Conservation (phyloP, 2,797 vertebrate species). For the Gymnoscopelus braueri region DNA sequence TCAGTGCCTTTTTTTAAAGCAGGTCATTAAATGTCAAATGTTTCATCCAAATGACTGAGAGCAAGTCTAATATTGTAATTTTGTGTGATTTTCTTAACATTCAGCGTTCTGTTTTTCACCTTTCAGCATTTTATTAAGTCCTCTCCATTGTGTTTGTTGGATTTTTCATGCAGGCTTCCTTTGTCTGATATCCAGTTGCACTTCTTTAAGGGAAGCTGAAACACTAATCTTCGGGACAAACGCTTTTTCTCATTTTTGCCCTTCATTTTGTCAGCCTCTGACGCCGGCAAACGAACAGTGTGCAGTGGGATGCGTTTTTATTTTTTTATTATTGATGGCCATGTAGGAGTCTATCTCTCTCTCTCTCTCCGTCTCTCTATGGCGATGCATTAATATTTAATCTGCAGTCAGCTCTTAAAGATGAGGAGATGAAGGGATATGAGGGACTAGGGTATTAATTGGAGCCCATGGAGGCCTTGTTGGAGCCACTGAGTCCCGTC, state of each 20-base stretch:
- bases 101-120: constrained; percentile 19
- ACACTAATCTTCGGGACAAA: constrained; percentile 15
- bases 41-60: background rate
- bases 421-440: constrained; percentile 75
- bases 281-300: constrained; percentile 45
- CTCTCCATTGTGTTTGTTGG: constrained; percentile 35
- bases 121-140: constrained; percentile 21
- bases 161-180: constrained; percentile 31
- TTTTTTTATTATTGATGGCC: constrained; percentile 74
- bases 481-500: constrained; percentile 78
- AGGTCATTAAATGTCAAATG: too few relatives aligned
- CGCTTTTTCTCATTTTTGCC: constrained; percentile 55
- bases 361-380: constrained; percentile 56
- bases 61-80: background rate
- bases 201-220: constrained; percentile 48
- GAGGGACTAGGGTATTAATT: constrained; percentile 78
- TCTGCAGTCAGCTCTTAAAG: constrained; percentile 77
- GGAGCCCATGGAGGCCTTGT: constrained; percentile 68
- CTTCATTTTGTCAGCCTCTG: constrained; percentile 44
- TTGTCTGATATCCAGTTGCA: constrained; percentile 44
- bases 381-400: constrained; percentile 83
- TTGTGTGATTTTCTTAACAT: constrained; percentile 41
- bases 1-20: too few relatives aligned
- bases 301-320: constrained; percentile 55
- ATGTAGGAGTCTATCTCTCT: constrained; percentile 58